These are phyloP conservation scores for Drosophila pseudoananassae DNA, from an alignment of 1,140 invertebrate species.

Conservation along the genomic window DNA sequence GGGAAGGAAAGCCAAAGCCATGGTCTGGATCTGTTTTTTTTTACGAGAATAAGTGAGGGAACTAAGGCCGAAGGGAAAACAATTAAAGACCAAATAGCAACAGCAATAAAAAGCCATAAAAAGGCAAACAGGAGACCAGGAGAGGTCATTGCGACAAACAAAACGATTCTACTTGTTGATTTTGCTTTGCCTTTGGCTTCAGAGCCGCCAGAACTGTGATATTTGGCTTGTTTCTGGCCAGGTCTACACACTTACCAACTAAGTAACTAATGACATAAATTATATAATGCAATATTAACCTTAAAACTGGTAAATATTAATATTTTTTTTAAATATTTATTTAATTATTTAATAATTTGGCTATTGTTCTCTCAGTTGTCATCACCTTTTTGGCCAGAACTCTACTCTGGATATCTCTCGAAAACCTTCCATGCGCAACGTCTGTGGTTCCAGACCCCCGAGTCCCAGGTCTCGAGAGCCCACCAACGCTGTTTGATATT, in stretches of 20 bases:
- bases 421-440: slow-evolving; percentile 29
- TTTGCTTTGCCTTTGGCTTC: slow-evolving; percentile 18
- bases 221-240: slow-evolving; percentile 13
- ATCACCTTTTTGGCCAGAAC: slow-evolving; percentile 12
- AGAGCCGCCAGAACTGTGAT: slow-evolving; percentile 15
- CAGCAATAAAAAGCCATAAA: slow-evolving; percentile 65
- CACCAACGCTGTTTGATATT: slow-evolving; percentile 72
- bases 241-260: no score
- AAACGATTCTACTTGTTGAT: slow-evolving; percentile 53
- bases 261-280: no score
- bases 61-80: slow-evolving; percentile 27
- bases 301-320: background rate
- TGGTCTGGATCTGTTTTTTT: slow-evolving; percentile 56
- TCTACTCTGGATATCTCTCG: slow-evolving; percentile 30
- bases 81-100: slow-evolving; percentile 50
- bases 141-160: slow-evolving; percentile 38
- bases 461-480: slow-evolving; percentile 39
- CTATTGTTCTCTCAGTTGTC: background rate
- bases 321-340: background rate
- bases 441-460: slow-evolving; percentile 25
- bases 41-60: slow-evolving; percentile 26
- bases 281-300: no score
- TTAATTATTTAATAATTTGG: slow-evolving; percentile 9
- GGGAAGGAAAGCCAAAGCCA: background rate
- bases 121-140: slow-evolving; percentile 28